Conservation (phyloP, 2,797 vertebrate species). For the Centropyge bicolor region DNA sequence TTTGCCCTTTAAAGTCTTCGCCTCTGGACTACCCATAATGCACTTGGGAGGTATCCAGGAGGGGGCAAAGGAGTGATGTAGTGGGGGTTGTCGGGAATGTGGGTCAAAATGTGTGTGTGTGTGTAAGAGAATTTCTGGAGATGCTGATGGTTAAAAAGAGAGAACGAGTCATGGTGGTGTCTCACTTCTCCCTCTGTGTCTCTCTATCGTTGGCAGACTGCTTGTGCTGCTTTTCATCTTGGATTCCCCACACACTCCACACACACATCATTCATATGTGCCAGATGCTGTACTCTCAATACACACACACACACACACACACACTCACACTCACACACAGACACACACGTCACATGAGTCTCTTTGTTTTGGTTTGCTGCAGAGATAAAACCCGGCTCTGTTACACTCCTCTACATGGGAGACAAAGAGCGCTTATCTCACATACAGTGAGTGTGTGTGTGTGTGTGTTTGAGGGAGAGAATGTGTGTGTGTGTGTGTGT, state of each 20-base stretch:
- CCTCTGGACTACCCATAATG: slow-evolving; percentile 61
- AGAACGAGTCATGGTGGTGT: background rate
- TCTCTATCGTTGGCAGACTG: slow-evolving; percentile 31
- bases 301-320: slow-evolving; percentile 23
- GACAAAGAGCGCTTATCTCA: slow-evolving; percentile 75
- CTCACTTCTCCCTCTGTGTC: slow-evolving; percentile 4
- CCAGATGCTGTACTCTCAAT: slow-evolving; percentile 53
- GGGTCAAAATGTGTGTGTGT: slow-evolving; percentile 54
- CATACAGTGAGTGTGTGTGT: slow-evolving; percentile 35
- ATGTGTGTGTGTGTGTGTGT: slow-evolving; percentile 26
- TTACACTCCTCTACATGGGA: slow-evolving; percentile 71
- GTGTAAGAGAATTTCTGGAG: slow-evolving; percentile 34
- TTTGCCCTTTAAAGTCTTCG: slow-evolving; percentile 69
- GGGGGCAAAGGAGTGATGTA: slow-evolving; percentile 30
- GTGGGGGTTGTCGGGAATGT: slow-evolving; percentile 64
- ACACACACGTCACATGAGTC: slow-evolving; percentile 62
- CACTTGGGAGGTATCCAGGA: slow-evolving; percentile 58
- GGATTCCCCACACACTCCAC: background rate
- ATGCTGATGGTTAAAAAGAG: slow-evolving; percentile 55
- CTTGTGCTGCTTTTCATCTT: slow-evolving; percentile 57
- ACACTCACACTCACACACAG: slow-evolving; percentile 19
- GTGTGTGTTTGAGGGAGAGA: background rate
- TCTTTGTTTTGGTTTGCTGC: slow-evolving; percentile 78
- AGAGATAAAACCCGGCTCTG: slow-evolving; percentile 78
- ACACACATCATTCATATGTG: slow-evolving; percentile 56